Evolutionary conservation across 1,140 invertebrate genomes (phyloP), one percentile per base, ranked within the genome.

Genomic region (Drosophila equinoxialis): DNA sequence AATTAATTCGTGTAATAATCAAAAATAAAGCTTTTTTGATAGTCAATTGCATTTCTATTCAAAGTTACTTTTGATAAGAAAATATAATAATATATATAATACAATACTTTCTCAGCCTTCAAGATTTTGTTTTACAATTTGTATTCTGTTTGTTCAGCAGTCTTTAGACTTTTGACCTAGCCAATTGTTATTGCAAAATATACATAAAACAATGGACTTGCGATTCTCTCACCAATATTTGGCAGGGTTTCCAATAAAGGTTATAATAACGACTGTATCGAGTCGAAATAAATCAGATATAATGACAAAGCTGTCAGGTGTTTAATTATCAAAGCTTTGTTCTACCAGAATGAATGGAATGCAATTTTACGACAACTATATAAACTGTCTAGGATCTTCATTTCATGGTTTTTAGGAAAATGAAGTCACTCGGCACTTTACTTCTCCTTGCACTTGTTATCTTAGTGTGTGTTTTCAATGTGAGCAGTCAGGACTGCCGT

Each of bases 371-470:
- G 10, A 1, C 33, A 8, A 20, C 33, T 59, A 59, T 59, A 59
- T 59, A 59, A 59, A 6, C 8, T 10, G 1, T 17, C 20, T 8
- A 10, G 17, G 14, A n/a, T 7, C 42, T 7, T 42, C 7, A 8
- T 26, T 37, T 30, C n/a, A 45, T 2, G 30, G 1, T 17, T 39
- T 23, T 37, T 41, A 1, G 3, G 8, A 63, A 63, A 42, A 63
- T 63, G 61, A 63, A 35, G 20, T 64, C 26, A 20, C 20, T 64
- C 3, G 13, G 30, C 13, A 11, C 14, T 11, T 20, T 64, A 48
- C 6, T n/a, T 7, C 39, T 64, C 26, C 5, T 42, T n/a, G 1
- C 51, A 17, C 10, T 33, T 64, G 23, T 30, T 10, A 51, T 51
- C 45, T 51, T 5, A 11, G 17, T 23, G 0, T 51, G 17, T 11